These are phyloP conservation scores for Drosophila austrosaltans DNA, from an alignment of 2,888 invertebrate species.

Conservation along the genomic window DNA sequence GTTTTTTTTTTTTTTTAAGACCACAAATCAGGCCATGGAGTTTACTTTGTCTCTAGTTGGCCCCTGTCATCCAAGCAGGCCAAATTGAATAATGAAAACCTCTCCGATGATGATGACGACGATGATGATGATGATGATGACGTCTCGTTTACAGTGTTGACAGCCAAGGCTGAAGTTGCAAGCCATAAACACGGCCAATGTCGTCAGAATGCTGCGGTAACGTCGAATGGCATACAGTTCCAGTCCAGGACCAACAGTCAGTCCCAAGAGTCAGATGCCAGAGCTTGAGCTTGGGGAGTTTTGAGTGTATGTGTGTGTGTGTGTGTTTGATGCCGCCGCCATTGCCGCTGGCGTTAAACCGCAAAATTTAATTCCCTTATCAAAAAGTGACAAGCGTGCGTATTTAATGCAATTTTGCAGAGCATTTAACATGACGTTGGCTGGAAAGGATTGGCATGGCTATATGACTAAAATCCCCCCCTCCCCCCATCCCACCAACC, in stretches of 20 bases:
- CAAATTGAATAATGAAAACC: slow-evolving; percentile 61
- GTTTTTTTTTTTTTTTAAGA: neutral
- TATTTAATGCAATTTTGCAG: slow-evolving; percentile 83
- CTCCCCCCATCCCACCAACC: neutral
- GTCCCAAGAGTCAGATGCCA: slow-evolving; percentile 16
- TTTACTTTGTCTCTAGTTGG: slow-evolving; percentile 5
- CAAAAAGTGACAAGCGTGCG: slow-evolving; percentile 83
- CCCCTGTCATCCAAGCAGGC: slow-evolving; percentile 27
- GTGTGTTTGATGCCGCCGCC: slow-evolving; percentile 46
- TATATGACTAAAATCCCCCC: neutral
- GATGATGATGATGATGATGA: slow-evolving; percentile 35
- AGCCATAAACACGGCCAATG: slow-evolving; percentile 67
- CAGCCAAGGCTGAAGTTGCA: slow-evolving; percentile 55
- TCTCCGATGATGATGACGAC: slow-evolving; percentile 31
- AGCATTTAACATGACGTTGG: slow-evolving; percentile 80
- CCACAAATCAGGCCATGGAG: slow-evolving; percentile 6
- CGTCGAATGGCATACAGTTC: neutral
- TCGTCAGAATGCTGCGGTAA: slow-evolving; percentile 22
- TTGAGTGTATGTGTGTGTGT: neutral
- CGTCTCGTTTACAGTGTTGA: slow-evolving; percentile 71
- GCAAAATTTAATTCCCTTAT: slow-evolving; percentile 84
- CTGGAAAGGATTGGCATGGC: neutral
- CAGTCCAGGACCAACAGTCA: neutral
- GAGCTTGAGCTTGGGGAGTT: slow-evolving; percentile 12
- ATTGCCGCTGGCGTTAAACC: slow-evolving; percentile 77